A percentile compares a stretch with the other conserved stretches of the same genome.
phyloP scores from a whole-genome alignment of 2,888 invertebrate genomes.

The Himalopsyche tibetana region DNA sequence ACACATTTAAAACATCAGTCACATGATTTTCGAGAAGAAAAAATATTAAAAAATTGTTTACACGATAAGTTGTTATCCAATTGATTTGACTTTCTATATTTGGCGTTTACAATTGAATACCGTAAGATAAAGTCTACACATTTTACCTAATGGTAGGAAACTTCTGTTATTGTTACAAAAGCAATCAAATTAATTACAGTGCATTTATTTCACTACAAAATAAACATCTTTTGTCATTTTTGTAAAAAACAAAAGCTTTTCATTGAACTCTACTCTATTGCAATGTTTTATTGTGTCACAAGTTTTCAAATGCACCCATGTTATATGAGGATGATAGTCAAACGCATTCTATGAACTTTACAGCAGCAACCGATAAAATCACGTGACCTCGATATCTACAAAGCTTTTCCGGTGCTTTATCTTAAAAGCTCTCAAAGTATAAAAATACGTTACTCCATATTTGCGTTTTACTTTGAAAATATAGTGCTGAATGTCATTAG shows the following conservation, averaged over 20 bases:
- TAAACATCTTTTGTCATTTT: not conserved
- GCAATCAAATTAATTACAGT: too few species aligned
- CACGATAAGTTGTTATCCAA: too few species aligned
- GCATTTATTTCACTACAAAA: not conserved
- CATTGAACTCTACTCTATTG: not conserved
- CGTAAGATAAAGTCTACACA: too few species aligned
- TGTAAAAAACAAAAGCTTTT: not conserved
- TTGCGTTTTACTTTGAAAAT: too few species aligned
- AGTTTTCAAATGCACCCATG: not conserved
- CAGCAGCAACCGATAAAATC: conserved; percentile 25
- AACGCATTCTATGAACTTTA: conserved; percentile 26
- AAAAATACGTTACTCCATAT: not conserved
- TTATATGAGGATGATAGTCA: conserved; percentile 11
- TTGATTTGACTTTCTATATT: too few species aligned
- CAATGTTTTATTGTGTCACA: conserved; percentile 29
- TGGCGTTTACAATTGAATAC: too few species aligned
- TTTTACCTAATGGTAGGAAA: too few species aligned
- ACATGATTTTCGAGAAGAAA: too few species aligned
- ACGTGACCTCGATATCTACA: conserved; percentile 9
- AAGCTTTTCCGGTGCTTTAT: not conserved
- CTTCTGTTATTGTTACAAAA: too few species aligned
- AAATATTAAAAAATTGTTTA: too few species aligned
- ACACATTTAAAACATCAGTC: too few species aligned
- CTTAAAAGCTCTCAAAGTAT: conserved; percentile 16
- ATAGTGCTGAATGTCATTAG: too few species aligned